phyloP scores from a whole-genome alignment of 2,113 vertebrate species.

The Eidolon helvum region DNA sequence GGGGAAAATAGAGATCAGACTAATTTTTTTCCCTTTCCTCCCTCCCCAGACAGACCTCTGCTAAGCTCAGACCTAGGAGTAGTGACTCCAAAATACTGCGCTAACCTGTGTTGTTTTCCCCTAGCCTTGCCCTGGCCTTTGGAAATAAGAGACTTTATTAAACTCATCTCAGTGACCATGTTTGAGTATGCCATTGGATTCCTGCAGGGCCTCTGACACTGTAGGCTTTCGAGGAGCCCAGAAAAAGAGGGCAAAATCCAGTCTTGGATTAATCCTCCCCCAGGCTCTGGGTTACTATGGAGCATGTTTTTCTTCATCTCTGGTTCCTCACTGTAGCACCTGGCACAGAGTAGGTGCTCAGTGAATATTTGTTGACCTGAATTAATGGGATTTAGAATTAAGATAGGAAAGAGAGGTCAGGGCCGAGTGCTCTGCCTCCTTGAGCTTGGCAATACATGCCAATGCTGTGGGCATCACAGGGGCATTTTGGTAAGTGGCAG shows the following conservation, averaged over 20 bases:
- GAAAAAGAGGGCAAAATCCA: background rate
- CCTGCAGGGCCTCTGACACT: background rate
- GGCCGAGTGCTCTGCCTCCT: background rate
- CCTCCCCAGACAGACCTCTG: background rate
- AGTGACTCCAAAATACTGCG: background rate
- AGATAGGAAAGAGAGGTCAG: background rate
- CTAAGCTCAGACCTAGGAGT: background rate
- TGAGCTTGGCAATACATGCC: background rate
- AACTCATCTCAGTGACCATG: background rate
- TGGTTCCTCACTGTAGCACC: background rate
- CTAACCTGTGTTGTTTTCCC: background rate
- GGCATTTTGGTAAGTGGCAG: background rate
- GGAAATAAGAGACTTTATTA: background rate
- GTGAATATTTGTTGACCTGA: background rate
- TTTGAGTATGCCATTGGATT: background rate
- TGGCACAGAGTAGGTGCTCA: background rate
- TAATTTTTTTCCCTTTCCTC: background rate
- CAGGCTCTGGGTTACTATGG: background rate
- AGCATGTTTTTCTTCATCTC: background rate
- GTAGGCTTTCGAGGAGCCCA: background rate
- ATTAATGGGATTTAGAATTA: background rate
- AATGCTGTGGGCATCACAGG: no score
- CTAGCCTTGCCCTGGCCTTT: background rate
- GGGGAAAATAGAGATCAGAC: background rate
- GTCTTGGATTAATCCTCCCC: background rate